phyloP scores from a whole-genome alignment of 2,888 invertebrate species.

The Cheiracanthium punctorium region DNA sequence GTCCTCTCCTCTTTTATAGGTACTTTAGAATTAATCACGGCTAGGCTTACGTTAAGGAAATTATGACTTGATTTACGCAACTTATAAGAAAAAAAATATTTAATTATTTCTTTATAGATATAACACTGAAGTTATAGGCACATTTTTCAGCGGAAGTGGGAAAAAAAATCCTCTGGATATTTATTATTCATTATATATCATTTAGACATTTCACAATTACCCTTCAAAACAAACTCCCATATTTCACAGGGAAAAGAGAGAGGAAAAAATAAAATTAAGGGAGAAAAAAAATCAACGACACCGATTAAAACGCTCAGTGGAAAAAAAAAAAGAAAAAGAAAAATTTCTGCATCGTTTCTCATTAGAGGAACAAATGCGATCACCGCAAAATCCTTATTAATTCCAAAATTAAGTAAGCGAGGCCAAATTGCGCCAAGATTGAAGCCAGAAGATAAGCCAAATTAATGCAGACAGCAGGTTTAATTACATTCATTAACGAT shows the following conservation, averaged over 20 bases:
- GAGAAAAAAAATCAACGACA: background rate
- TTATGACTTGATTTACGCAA: no score
- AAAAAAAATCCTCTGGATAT: no score
- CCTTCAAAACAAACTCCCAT: background rate
- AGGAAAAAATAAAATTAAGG: background rate
- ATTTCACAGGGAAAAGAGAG: background rate
- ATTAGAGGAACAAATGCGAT: constrained; percentile 57
- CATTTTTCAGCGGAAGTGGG: no score
- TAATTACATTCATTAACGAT: constrained; percentile 64
- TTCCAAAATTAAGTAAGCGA: constrained; percentile 65
- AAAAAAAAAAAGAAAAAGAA: background rate
- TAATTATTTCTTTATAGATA: no score
- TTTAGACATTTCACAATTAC: background rate
- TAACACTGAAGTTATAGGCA: no score
- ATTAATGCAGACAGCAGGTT: constrained; percentile 66
- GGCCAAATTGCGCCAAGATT: constrained; percentile 42
- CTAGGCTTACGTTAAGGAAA: no score
- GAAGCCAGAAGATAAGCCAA: constrained; percentile 65
- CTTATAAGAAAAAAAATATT: no score
- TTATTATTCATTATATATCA: no score
- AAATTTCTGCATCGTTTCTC: constrained; percentile 23
- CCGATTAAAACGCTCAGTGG: background rate
- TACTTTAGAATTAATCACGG: no score
- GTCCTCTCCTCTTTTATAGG: no score
- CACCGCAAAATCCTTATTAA: constrained; percentile 60